A percentile compares a stretch with the other conserved stretches of the same genome.
Evolutionary conservation across 2,797 vertebrate genomes (phyloP).

Genomic region (Aulostomus chinensis): DNA sequence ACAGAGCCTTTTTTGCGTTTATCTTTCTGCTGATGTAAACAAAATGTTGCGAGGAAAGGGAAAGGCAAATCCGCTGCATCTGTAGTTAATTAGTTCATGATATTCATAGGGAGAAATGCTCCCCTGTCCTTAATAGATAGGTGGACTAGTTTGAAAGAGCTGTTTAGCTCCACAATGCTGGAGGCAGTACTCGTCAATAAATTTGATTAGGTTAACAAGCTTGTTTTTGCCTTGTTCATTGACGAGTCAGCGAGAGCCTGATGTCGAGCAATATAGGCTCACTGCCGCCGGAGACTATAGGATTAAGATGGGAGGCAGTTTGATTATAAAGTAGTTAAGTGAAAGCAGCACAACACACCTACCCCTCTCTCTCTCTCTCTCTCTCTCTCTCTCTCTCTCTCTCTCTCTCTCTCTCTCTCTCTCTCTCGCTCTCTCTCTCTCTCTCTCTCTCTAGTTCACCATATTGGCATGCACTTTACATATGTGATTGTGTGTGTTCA

Average conservation of each 20-base stretch:
- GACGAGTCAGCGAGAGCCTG: slow-evolving; percentile 43
- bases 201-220: slow-evolving; percentile 73
- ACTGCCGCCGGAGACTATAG: slow-evolving; percentile 9
- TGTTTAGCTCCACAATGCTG: slow-evolving; percentile 47
- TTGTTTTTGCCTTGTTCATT: slow-evolving; percentile 65
- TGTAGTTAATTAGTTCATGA: slow-evolving; percentile 51
- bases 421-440: too few species aligned
- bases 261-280: slow-evolving; percentile 31
- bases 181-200: slow-evolving; percentile 61
- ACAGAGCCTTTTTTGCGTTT: slow-evolving; percentile 53
- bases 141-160: slow-evolving; percentile 47
- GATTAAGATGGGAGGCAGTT: slow-evolving; percentile 18
- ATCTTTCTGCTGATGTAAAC: slow-evolving; percentile 53
- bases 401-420: too few species aligned
- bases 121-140: slow-evolving; percentile 34
- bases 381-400: too few species aligned
- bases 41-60: slow-evolving; percentile 50
- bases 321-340: slow-evolving; percentile 37
- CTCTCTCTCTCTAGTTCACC: too few species aligned
- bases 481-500: too few species aligned
- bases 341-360: slow-evolving; percentile 21
- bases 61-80: slow-evolving; percentile 47
- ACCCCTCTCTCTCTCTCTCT: too few species aligned
- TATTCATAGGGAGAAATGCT: slow-evolving; percentile 35
- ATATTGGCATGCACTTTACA: too few species aligned